Evolutionary conservation across 2,888 invertebrate genomes (phyloP), one percentile per base, ranked within the genome.

Genomic region (Fragum whitleyi): DNA sequence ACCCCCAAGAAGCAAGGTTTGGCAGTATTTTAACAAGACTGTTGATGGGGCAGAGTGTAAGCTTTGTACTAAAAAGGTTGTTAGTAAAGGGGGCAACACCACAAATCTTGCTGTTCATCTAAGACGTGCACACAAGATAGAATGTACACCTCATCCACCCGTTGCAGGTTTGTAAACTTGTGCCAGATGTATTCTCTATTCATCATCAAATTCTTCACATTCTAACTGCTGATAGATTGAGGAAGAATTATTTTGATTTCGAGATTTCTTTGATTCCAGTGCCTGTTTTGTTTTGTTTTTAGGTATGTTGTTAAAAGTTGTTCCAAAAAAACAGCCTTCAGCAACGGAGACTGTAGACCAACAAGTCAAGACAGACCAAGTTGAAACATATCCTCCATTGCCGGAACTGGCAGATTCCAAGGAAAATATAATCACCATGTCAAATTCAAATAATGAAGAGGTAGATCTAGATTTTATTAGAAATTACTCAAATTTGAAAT

Each of bases 51-150:
- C 26, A 11, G 59, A 57, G 59, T 57, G 59, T 28, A 57, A 57
- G 14, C 47, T 57, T 16, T 57, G 59, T 16, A 14, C 26, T 28
- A 21, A 57, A 23, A 57, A 23, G 59, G 59, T 21, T 23, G 23
- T 57, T n/a, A 57, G 59, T 28, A 57, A 55, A 57, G 59, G 59
- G n/a, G 59, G 59, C 23, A 57, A 7, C 2, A 57, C 59, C 11
- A 57, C 59, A 21, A 57, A 57, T 57, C 23, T 57, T 7, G 59
- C 59, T 23, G 59, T 57, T 3, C 59, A 57, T 28, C 28, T 57
- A 3, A 23, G 59, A 28, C 11, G 59, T 16, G 59, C 59, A 57
- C 59, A 28, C 23, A 57, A 57, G 23, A 57, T 57, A 19, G 59
- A 57, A 23, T 57, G 59, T 28, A 3, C 28, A 28, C 59, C n/a